Evolutionary conservation across 1,140 invertebrate genomes (phyloP), one percentile per base, ranked within the genome.

Genomic region (Eriocheir sinensis): DNA sequence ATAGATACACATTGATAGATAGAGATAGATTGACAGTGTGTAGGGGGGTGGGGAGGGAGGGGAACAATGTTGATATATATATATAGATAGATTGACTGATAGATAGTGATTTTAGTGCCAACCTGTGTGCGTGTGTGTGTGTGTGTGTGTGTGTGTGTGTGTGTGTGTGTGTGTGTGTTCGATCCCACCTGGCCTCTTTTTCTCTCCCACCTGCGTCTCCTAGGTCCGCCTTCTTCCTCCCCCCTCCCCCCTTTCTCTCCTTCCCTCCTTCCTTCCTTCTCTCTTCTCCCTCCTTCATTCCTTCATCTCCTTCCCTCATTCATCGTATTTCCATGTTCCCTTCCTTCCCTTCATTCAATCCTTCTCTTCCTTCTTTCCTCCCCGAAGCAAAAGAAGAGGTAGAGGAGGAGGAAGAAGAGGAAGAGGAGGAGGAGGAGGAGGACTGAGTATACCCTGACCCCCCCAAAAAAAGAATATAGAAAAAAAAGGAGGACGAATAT

Each of bases 181-280:
- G 41, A 27, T 86, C 85, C 38, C 85, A 86, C 32, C 34, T 38
- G 60, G 53, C 79, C 90, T 91, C 90, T 91, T 79, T 91, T 53
- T 91, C 89, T 40, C 89, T n/a, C 60, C 60, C 60, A 72, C 60
- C 60, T 72, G 60, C 60, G 60, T 72, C 44, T 4, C 15, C n/a
- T n/a, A n/a, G n/a, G n/a, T n/a, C n/a, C n/a, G n/a, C n/a, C n/a
- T n/a, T n/a, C n/a, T n/a, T n/a, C n/a, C 44, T 90, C 89, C 53
- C 89, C 48, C 89, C 32, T 30, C 32, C 41, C 53, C 89, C 48
- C 89, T 53, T 32, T 90, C 41, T 44, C 15, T 90, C 89, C 53
- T 27, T 90, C 44, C 32, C 9, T 90, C 44, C 34, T 30, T 53
- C 89, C 48, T 4, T 90, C 48, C 34, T 34, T 53, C 40, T 53